These are phyloP conservation scores for Acanthoscelides obtectus DNA, from an alignment of 2,888 invertebrate genomes.

Conservation along the genomic window DNA sequence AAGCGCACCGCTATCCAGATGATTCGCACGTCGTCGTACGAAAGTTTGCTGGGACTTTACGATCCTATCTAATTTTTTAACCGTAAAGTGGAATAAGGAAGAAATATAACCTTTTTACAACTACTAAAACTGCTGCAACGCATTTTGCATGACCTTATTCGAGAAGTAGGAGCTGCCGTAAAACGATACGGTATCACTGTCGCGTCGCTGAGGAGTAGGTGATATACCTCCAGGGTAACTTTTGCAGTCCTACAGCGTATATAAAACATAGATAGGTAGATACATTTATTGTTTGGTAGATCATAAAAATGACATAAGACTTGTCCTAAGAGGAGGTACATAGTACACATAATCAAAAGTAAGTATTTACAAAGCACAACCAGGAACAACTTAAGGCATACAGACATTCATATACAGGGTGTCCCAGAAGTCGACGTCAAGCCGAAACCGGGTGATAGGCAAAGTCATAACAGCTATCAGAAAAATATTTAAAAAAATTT, in stretches of 20 bases:
- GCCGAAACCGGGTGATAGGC: too few relatives aligned
- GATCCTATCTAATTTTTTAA: background rate
- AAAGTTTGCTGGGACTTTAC: background rate
- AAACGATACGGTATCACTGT: background rate
- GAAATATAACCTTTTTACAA: background rate
- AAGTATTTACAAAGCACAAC: too few relatives aligned
- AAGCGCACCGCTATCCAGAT: background rate
- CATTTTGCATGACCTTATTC: background rate
- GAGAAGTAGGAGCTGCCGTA: background rate
- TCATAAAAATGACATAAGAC: too few relatives aligned
- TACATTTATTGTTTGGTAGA: too few relatives aligned
- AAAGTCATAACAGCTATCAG: too few relatives aligned
- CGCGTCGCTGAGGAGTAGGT: background rate
- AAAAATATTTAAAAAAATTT: too few relatives aligned
- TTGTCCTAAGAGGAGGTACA: too few relatives aligned
- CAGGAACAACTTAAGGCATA: too few relatives aligned
- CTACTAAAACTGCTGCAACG: background rate
- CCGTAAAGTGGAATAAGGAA: background rate
- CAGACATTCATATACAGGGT: too few relatives aligned
- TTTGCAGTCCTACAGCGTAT: background rate
- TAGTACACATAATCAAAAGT: too few relatives aligned
- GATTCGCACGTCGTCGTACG: background rate
- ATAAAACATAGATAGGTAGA: too few relatives aligned
- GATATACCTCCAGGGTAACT: background rate
- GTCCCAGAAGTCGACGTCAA: too few relatives aligned